phyloP scores from a whole-genome alignment of 2,888 invertebrate species.

The Zaprionus lineosus region DNA sequence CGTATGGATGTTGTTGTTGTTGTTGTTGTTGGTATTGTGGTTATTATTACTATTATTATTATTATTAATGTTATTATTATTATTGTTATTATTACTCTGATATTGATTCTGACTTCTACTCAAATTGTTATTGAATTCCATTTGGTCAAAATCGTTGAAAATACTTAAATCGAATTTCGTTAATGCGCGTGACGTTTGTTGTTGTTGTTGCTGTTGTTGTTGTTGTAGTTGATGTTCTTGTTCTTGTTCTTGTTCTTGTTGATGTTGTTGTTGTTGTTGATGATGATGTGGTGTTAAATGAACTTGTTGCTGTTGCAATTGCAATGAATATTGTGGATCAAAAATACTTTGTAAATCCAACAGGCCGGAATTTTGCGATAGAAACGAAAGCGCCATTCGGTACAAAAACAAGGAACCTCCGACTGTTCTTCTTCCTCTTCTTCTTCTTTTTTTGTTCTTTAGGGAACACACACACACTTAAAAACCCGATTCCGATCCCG shows the following conservation, averaged over 20 bases:
- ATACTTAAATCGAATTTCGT: constrained; percentile 66
- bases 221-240: constrained; percentile 42
- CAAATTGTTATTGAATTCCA: constrained; percentile 79
- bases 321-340: constrained; percentile 78
- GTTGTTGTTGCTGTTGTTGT: constrained; percentile 42
- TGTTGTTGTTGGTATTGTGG: constrained; percentile 77
- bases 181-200: constrained; percentile 53
- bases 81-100: constrained; percentile 71
- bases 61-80: constrained; percentile 78
- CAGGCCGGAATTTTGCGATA: constrained; percentile 79
- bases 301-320: constrained; percentile 58
- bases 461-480: constrained; percentile 11
- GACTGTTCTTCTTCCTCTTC: not conserved
- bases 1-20: constrained; percentile 57
- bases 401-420: constrained; percentile 41
- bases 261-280: constrained; percentile 34
- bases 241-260: constrained; percentile 28
- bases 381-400: constrained; percentile 83
- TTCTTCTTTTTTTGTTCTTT: constrained; percentile 15
- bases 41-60: constrained; percentile 36
- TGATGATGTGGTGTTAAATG: no score
- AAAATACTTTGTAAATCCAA: constrained; percentile 81
- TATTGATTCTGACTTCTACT: constrained; percentile 67
- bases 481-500: not conserved
- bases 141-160: constrained; percentile 77